Evolutionary conservation across 2,888 invertebrate species (phyloP), one percentile per base, ranked within the genome.

Genomic region (Lasioglossum pauxillum): DNA sequence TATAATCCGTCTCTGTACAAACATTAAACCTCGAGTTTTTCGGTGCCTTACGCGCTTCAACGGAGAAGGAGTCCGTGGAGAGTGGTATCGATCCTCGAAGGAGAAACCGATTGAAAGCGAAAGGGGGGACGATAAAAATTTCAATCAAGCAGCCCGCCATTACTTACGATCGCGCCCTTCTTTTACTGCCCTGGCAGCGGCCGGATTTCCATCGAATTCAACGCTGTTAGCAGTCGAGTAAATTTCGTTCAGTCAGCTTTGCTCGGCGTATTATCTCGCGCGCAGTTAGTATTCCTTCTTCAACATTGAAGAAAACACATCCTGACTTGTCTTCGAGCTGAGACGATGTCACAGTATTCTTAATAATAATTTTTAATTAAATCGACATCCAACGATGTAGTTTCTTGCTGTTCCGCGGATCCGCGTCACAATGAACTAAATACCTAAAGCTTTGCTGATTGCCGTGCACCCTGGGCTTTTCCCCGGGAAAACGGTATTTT

Each of bases 81-180:
- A 46, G 73, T n/a, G 53, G 53, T 80, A 89, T 87, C 75, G 83
- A 90, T 82, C 67, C 78, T 31, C 27, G 60, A 67, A 38, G 19
- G 53, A 60, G 53, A 64, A 79, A 44, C 38, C 78, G 75, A 83
- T 82, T 72, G 89, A 84, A 78, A 86, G 85, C 83, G 86, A 87
- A 84, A 86, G 86, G 75, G 27, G 72, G 67, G 67, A 35, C 84
- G 82, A 89, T 89, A 89, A 89, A 90, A 90, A 90, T 90, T 85
- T 86, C 89, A 89, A 90, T 90, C 84, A 75, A 76, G 46, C 16
- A 53, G 74, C 38, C 73, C 49, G 60, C 67, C 74, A 72, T 83
- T 82, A 76, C 81, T 57, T n/a, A 53, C 53, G 23, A 49, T 84
- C 82, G 71, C 69, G 44, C 73, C 72, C 49, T 23, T 53, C 75